These are phyloP conservation scores for Leucophora obtusa DNA, from an alignment of 2,888 invertebrate genomes.

Conservation along the genomic window DNA sequence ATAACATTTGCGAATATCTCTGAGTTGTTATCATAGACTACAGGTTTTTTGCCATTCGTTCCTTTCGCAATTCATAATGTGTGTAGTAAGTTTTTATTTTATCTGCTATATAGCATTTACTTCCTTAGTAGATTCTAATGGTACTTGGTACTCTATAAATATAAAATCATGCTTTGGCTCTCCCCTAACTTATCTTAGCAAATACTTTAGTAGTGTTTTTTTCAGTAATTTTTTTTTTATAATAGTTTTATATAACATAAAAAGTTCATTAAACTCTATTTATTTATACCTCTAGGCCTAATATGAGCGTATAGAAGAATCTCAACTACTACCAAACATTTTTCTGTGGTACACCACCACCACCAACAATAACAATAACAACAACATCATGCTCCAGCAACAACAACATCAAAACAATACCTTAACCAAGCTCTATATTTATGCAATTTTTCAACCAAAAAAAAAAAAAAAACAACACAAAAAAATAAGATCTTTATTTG, in stretches of 20 bases:
- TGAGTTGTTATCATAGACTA: background rate
- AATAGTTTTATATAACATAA: constrained; percentile 57
- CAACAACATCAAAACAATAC: constrained; percentile 16
- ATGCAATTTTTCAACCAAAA: constrained; percentile 53
- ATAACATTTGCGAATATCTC: background rate
- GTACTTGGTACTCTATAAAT: constrained; percentile 47
- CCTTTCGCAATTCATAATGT: constrained; percentile 19
- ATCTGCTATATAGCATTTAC: constrained; percentile 36
- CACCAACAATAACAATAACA: constrained; percentile 26
- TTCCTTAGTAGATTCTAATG: constrained; percentile 60
- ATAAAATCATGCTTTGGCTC: constrained; percentile 56
- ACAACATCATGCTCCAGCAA: constrained; percentile 15
- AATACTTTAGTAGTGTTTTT: constrained; percentile 39
- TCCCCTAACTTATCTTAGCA: constrained; percentile 50
- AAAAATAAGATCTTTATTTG: constrained; percentile 60
- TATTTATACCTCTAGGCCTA: constrained; percentile 53
- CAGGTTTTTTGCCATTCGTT: background rate
- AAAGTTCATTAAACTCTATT: constrained; percentile 53
- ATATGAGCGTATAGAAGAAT: constrained; percentile 27
- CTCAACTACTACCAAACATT: constrained; percentile 30
- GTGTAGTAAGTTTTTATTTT: constrained; percentile 34
- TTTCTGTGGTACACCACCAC: constrained; percentile 29
- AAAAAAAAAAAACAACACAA: background rate
- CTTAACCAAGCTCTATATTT: constrained; percentile 49
- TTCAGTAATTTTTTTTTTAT: constrained; percentile 18